Evolutionary conservation across 35 echinoderm and acorn worm genomes (phyloP).

Genomic region (Amphiura filiformis): DNA sequence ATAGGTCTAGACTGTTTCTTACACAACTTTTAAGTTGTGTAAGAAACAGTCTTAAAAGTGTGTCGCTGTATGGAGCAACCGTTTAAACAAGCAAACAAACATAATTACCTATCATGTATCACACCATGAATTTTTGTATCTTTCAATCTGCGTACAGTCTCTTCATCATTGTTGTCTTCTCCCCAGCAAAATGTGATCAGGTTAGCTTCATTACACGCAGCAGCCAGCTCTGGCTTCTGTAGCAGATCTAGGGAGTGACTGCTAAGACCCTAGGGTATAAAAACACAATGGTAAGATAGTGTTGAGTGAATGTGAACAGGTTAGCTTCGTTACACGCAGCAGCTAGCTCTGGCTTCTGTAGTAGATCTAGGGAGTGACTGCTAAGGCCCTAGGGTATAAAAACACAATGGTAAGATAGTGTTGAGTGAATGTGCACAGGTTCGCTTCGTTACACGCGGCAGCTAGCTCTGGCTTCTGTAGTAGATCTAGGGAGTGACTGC

Average conservation of each 20-base stretch:
- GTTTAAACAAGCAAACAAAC: no score
- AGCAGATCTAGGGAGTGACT: background rate
- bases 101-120: background rate
- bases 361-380: background rate
- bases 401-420: background rate
- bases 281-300: background rate
- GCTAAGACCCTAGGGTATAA: background rate
- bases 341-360: background rate
- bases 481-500: background rate
- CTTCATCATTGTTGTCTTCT: background rate
- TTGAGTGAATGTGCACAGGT: background rate
- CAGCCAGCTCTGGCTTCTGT: background rate
- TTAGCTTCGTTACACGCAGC: background rate
- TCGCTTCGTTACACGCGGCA: background rate
- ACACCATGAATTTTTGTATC: background rate
- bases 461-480: background rate
- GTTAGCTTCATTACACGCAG: background rate
- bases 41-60: no score
- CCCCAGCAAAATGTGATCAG: background rate
- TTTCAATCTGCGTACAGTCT: background rate
- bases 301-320: background rate
- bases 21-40: no score
- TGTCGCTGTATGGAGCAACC: no score
- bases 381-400: background rate
- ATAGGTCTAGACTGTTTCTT: no score